Conservation (phyloP, 2,888 invertebrate species). For the Gymnoscelis rufifasciata region DNA sequence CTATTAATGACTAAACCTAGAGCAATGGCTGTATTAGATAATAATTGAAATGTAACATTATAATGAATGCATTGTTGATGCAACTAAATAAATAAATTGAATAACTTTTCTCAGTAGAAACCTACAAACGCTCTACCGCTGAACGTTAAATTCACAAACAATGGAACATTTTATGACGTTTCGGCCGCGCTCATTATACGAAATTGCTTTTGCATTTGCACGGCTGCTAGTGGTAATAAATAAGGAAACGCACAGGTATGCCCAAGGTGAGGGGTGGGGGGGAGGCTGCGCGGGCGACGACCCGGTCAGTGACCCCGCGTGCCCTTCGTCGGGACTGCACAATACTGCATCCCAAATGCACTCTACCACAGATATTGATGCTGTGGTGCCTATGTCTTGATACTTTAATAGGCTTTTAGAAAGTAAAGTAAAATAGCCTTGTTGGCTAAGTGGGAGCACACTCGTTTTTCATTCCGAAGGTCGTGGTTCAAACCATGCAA, state of each 20-base stretch:
- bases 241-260: constrained; percentile 32
- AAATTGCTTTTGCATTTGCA: constrained; percentile 22
- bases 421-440: too few relatives aligned
- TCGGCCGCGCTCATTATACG: constrained; percentile 16
- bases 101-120: too few relatives aligned
- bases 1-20: too few relatives aligned
- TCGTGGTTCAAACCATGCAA: too few relatives aligned
- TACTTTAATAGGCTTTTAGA: too few relatives aligned
- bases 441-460: too few relatives aligned
- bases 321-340: constrained; percentile 40
- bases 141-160: constrained; percentile 15
- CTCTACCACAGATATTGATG: background rate
- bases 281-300: constrained; percentile 44
- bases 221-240: constrained; percentile 20
- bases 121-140: background rate
- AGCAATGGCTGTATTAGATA: too few relatives aligned
- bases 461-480: too few relatives aligned
- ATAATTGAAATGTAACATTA: too few relatives aligned
- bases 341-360: constrained; percentile 27
- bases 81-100: too few relatives aligned
- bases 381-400: too few relatives aligned
- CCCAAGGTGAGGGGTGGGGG: constrained; percentile 32
- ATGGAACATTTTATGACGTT: constrained; percentile 13
- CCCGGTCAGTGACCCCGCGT: constrained; percentile 51
- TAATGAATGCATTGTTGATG: too few relatives aligned